Evolutionary conservation across 92 coral and sea anemone species (phyloP).

Genomic region (Siderastrea radians): DNA sequence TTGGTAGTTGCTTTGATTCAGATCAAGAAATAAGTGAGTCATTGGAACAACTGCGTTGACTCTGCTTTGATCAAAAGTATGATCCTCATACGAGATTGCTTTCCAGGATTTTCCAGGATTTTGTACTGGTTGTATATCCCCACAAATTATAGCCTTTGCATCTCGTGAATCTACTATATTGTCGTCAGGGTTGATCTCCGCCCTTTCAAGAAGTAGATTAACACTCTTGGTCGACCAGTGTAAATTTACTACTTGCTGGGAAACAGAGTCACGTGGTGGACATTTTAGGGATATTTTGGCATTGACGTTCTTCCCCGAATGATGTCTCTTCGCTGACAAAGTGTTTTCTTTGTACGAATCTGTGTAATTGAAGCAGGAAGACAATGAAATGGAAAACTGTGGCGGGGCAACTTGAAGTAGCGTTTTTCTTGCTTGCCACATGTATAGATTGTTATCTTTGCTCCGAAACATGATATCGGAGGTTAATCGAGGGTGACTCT

Average conservation of each 20-base stretch:
- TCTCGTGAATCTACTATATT: constrained; percentile 52
- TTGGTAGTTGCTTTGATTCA: not conserved
- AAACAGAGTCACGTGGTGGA: constrained; percentile 37
- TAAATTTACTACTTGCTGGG: constrained; percentile 37
- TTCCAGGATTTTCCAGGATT: constrained; percentile 27
- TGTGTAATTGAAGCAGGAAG: constrained; percentile 61
- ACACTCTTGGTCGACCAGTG: constrained; percentile 64
- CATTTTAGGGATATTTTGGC: constrained; percentile 37
- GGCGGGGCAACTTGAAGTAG: no score
- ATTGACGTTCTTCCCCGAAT: constrained; percentile 32
- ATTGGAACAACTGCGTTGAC: constrained; percentile 54
- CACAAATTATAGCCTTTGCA: constrained; percentile 49
- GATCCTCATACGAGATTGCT: constrained; percentile 55
- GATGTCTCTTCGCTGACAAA: constrained; percentile 49
- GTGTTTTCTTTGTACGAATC: constrained; percentile 11
- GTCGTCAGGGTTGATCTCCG: constrained; percentile 26
- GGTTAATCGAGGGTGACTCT: constrained; percentile 60
- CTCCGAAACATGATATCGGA: constrained; percentile 5
- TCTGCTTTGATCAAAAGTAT: constrained; percentile 57
- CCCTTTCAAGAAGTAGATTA: constrained; percentile 27
- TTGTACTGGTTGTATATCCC: constrained; percentile 30
- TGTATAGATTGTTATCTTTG: no score
- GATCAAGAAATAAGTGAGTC: constrained; percentile 66
- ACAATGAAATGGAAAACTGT: constrained; percentile 27
- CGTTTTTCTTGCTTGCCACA: no score